Conservation (phyloP, 2,113 vertebrate species). For the Hippocampus guttulatus region DNA sequence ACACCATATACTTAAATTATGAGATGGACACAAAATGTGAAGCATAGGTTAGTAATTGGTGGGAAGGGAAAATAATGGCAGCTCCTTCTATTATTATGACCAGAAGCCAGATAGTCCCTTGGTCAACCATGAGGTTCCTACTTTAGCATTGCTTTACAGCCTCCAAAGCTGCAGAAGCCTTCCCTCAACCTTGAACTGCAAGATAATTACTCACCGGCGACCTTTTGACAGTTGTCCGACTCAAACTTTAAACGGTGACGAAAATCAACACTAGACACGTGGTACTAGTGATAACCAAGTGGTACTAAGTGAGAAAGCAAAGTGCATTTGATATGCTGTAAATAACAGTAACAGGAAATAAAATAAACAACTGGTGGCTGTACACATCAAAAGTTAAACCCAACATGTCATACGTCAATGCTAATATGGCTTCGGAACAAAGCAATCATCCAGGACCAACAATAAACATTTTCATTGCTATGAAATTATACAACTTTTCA, state of each 20-base stretch:
- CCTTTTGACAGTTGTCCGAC: slow-evolving; percentile 36
- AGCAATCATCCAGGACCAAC: too few relatives aligned
- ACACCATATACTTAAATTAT: neutral
- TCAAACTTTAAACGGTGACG: slow-evolving; percentile 28
- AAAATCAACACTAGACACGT: slow-evolving; percentile 41
- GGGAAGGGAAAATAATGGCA: slow-evolving; percentile 33
- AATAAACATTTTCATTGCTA: too few relatives aligned
- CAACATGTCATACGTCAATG: neutral
- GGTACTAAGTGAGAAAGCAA: slow-evolving; percentile 12
- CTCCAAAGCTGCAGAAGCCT: slow-evolving; percentile 42
- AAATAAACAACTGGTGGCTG: slow-evolving; percentile 12
- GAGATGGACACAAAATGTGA: slow-evolving; percentile 10
- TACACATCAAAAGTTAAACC: neutral
- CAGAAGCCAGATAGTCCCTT: slow-evolving; percentile 51
- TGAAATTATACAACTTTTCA: too few relatives aligned
- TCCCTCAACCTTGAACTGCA: slow-evolving; percentile 44
- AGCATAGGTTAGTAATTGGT: slow-evolving; percentile 9
- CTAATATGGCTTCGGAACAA: too few relatives aligned
- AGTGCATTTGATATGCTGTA: neutral
- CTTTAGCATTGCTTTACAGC: slow-evolving; percentile 48
- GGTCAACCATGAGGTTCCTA: slow-evolving; percentile 40
- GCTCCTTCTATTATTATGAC: slow-evolving; percentile 58
- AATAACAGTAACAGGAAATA: slow-evolving; percentile 10
- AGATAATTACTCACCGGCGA: slow-evolving; percentile 50
- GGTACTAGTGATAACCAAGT: slow-evolving; percentile 26